Evolutionary conservation across 2,113 vertebrate species (phyloP).

Genomic region (Azemiops feae): DNA sequence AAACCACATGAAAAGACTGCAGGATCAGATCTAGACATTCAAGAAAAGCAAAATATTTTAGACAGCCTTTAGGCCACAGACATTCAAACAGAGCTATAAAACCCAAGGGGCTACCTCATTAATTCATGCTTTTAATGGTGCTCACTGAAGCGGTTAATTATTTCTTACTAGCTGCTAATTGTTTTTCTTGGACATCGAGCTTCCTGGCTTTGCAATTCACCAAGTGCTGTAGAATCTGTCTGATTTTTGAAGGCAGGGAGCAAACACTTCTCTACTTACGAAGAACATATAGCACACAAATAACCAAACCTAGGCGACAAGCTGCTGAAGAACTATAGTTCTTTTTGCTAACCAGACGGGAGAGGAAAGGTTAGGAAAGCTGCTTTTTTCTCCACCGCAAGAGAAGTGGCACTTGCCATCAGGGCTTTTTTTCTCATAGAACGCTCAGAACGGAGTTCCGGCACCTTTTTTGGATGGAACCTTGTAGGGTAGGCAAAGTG

Average conservation of each 20-base stretch:
- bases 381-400: not conserved
- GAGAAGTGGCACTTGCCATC: not conserved
- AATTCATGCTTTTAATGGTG: conserved; percentile 59
- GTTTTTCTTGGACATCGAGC: conserved; percentile 52
- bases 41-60: conserved; percentile 41
- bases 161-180: conserved; percentile 65
- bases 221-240: not conserved
- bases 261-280: not conserved
- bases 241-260: not conserved
- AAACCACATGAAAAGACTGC: conserved; percentile 3
- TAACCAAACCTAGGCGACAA: not conserved
- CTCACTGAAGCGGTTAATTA: conserved; percentile 64
- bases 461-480: too few relatives aligned
- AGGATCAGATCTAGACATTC: conserved; percentile 36
- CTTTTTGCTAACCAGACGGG: not conserved
- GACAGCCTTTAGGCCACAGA: conserved; percentile 9
- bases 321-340: not conserved
- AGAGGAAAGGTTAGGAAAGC: not conserved
- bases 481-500: too few relatives aligned
- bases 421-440: too few relatives aligned
- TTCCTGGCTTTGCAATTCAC: conserved; percentile 6
- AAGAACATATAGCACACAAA: not conserved
- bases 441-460: too few relatives aligned
- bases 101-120: conserved; percentile 56
- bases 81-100: conserved; percentile 46